phyloP scores from a whole-genome alignment of 2,888 invertebrate species.

The Digitonthophagus gazella region DNA sequence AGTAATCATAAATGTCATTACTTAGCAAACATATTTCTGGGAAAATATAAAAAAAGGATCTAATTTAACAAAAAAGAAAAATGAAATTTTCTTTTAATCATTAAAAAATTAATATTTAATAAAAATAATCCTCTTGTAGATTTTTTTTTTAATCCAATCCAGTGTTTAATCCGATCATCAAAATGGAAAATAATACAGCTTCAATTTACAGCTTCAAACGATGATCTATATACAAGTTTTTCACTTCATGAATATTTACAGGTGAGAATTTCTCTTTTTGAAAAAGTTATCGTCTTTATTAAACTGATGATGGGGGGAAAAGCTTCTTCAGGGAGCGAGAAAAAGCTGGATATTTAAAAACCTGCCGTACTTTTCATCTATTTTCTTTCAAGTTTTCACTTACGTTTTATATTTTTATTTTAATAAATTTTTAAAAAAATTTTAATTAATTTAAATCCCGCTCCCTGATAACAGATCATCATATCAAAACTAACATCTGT shows the following conservation, averaged over 20 bases:
- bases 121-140: constrained; percentile 1
- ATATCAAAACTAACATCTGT: constrained; percentile 4
- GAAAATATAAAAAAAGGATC: neutral
- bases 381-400: constrained; percentile 1
- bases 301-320: neutral
- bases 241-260: constrained; percentile 10
- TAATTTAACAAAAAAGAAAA: neutral
- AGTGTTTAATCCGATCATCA: too few species aligned
- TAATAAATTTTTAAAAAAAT: neutral
- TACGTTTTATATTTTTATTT: too few species aligned
- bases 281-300: neutral
- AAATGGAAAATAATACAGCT: too few species aligned
- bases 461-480: too few species aligned
- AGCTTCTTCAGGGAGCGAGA: constrained; percentile 28
- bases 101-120: neutral
- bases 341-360: constrained; percentile 18
- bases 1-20: constrained; percentile 90
- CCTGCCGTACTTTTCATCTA: neutral
- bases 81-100: neutral
- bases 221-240: too few species aligned
- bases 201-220: too few species aligned
- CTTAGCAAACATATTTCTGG: constrained; percentile 78
- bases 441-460: constrained; percentile 14
- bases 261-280: neutral
- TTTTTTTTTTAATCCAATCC: too few species aligned